Base-by-base conservation (phyloP, 1,140 invertebrate genomes). In the Whitmania pigra region DNA sequence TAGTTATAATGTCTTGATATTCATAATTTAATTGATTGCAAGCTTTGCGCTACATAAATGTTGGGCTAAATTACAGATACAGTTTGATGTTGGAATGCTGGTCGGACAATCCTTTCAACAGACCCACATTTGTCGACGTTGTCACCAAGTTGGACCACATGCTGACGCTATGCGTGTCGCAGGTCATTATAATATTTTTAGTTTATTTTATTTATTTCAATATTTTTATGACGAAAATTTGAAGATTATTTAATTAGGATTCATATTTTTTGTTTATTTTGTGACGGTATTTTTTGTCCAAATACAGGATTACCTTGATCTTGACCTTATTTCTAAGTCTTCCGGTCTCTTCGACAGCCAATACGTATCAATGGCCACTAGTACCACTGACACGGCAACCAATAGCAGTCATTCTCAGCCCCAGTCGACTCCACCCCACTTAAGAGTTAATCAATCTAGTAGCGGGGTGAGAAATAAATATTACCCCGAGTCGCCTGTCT, bases 71-170 rank as follows among this genome's bases (percentile, higher is more conserved):
- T 67, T 69, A 0, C 72, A 78, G 77, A 73, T 79, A 80, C 72
- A 73, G 74, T 49, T 77, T 81, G 60, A 81, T 97, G 93, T 84
- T 90, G 40, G 89, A 93, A 74, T 97, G 93, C 80, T 97, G 94
- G 94, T 89, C 89, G 71, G 91, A 93, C 78, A 87, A 91, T 75
- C 89, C 93, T 0, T 87, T 86, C 68, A 87, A 90, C 73, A 84
- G 94, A 71, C 94, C 94, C 0, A 88, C 87, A 15, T 97, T 97
- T 81, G 86, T 85, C 0, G 89, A 92, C 79, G 83, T 97, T 72
- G 92, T 94, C 60, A 22, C 54, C 25, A 53, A 72, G 25, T 49
- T 49, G 43, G 43, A 49, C 15, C 43, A 49, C 43, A 49, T 49
- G 43, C 13, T 49, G 43, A 49, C 43, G 15, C 43, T 49, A 4